Evolutionary conservation across 2,113 vertebrate species (phyloP), one percentile per base, ranked within the genome.

Genomic region (Seriola dumerili): DNA sequence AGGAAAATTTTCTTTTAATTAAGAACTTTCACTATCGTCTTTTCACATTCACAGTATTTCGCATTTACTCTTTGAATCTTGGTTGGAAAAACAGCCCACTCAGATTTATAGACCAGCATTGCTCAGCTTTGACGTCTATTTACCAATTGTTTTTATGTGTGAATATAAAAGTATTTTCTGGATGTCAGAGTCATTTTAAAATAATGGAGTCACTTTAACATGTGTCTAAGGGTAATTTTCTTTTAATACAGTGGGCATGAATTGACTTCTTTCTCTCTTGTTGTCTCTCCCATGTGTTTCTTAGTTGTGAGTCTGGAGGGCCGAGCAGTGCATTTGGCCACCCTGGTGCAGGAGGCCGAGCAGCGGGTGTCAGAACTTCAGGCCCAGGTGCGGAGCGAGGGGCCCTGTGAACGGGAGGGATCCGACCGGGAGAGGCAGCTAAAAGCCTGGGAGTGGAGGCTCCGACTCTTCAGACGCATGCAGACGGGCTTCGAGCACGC

Each of bases 391-490:
- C 93, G 93, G 13, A 94, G 95, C 0, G 96, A 96, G 77, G 94
- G 92, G 0, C 95, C 96, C n/a, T 91, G 50, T 0, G 46, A 96
- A 0, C 82, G 85, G 7, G 96, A 96, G 87, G 95, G 91, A 70
- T 96, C 95, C 0, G 96, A 97, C 48, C 96, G 92, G 38, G 96
- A 97, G 89, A 95, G 96, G 78, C 97, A 97, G 88, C 96, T 98
- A 9, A 97, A 96, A 85, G 95, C 96, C 80, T 98, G 97, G 97
- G 96, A 97, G 81, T 97, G 97, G 97, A 94, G 96, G 34, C 96
- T 96, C 50, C 94, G 95, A 93, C 97, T 98, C 52, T 97, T 97
- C 91, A 94, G 96, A 72, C 97, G 97, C 86, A 98, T 98, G 97
- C 96, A 96, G 92, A 95, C 95, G 3, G 97, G 97, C 76, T 98